A percentile compares a stretch with the other conserved stretches of the same genome.
phyloP scores from a whole-genome alignment of 2,797 vertebrate genomes.

The Cuniculus paca region DNA sequence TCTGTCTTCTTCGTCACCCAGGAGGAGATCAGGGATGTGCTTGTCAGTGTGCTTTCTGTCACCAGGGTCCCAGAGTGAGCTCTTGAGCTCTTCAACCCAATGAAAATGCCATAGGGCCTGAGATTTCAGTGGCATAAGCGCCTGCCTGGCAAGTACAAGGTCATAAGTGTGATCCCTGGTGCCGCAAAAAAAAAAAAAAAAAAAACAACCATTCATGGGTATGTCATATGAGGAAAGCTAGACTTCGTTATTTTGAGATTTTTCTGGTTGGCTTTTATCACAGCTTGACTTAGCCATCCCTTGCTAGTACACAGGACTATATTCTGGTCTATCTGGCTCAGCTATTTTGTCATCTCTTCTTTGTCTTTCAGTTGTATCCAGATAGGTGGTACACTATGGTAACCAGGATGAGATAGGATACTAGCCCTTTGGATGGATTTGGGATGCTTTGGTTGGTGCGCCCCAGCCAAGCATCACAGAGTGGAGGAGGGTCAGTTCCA shows the following conservation, averaged over 20 bases:
- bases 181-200: too few species aligned
- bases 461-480: neutral
- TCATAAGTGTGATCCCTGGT: too few species aligned
- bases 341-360: neutral
- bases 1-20: neutral
- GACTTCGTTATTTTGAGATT: neutral
- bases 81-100: neutral
- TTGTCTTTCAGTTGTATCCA: neutral
- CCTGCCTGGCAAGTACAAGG: too few species aligned
- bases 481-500: neutral
- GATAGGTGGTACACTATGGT: neutral
- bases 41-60: neutral
- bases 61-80: neutral
- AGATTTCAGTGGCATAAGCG: too few species aligned
- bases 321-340: neutral
- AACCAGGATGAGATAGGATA: neutral
- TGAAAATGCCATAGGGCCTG: neutral
- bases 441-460: neutral
- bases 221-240: neutral
- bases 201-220: too few species aligned
- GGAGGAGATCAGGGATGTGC: neutral
- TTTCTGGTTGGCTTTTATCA: neutral
- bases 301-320: neutral
- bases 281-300: neutral
- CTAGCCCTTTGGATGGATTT: neutral